These are phyloP conservation scores for Dryobota labecula DNA, from an alignment of 2,888 invertebrate species.

Conservation along the genomic window DNA sequence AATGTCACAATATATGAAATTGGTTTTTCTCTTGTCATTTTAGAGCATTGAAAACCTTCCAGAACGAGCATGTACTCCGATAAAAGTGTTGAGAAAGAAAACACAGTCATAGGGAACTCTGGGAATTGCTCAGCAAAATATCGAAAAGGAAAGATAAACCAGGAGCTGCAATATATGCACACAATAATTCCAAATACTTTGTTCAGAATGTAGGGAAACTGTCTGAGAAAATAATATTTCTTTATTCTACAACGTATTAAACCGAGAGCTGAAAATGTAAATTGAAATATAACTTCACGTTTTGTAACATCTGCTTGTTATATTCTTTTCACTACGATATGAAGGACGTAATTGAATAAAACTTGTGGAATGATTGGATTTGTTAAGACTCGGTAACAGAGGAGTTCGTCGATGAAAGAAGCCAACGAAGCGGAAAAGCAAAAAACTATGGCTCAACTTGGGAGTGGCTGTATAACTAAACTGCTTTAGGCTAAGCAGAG, in stretches of 20 bases:
- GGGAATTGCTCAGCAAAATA: not conserved
- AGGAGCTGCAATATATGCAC: constrained; percentile 8
- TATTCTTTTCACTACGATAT: constrained; percentile 4
- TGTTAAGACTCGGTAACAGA: not conserved
- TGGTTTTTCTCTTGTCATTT: not conserved
- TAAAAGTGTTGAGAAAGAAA: not conserved
- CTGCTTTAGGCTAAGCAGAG: not conserved
- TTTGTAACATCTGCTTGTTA: constrained; percentile 1
- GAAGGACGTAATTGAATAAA: not conserved
- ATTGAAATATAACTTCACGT: constrained; percentile 8
- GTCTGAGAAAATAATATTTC: not conserved
- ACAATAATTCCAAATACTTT: constrained; percentile 13
- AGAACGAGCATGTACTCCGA: not conserved
- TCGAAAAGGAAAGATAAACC: not conserved
- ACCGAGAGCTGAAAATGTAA: constrained; percentile 8
- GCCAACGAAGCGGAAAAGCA: not conserved
- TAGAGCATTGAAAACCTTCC: not conserved
- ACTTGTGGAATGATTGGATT: not conserved
- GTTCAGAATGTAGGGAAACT: constrained; percentile 14
- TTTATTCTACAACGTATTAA: constrained; percentile 12
- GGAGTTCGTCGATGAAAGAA: not conserved
- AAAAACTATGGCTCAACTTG: not conserved
- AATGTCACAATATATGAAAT: not conserved
- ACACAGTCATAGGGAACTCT: not conserved
- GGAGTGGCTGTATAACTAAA: not conserved